These are phyloP conservation scores for Anguilla anguilla DNA, from an alignment of 2,797 vertebrate species.

Conservation along the genomic window DNA sequence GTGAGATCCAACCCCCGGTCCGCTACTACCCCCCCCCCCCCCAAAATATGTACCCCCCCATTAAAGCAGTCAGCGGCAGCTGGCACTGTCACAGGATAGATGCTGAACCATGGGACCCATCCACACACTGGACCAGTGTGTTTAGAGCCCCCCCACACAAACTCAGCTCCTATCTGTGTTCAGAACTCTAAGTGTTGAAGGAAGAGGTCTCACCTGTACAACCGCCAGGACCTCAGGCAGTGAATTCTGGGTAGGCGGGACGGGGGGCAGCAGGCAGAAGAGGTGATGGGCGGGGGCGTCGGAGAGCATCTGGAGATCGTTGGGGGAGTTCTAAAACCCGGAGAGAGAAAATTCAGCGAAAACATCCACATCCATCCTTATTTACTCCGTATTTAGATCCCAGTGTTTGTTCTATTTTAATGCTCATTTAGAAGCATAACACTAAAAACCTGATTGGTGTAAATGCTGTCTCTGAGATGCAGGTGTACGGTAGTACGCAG, in stretches of 20 bases:
- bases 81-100: too few species aligned
- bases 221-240: conserved; percentile 94
- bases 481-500: too few species aligned
- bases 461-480: not conserved
- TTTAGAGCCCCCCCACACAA: not conserved
- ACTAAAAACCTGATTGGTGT: not conserved
- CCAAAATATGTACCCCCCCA: too few species aligned
- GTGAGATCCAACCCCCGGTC: not conserved
- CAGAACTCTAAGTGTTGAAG: not conserved
- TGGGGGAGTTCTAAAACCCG: conserved; percentile 88
- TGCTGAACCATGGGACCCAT: too few species aligned
- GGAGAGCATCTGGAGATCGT: conserved; percentile 95
- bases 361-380: not conserved
- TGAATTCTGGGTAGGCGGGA: conserved; percentile 92
- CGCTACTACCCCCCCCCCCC: too few species aligned
- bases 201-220: conserved; percentile 80
- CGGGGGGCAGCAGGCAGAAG: conserved; percentile 93
- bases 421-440: not conserved
- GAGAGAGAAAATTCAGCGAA: not conserved
- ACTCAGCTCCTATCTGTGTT: too few species aligned
- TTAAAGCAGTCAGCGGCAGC: too few species aligned
- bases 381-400: not conserved
- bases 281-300: conserved; percentile 97
- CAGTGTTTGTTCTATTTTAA: not conserved
- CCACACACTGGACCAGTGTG: too few species aligned